These are phyloP conservation scores for Diarsia mendica DNA, from an alignment of 2,888 invertebrate genomes.

Conservation along the genomic window DNA sequence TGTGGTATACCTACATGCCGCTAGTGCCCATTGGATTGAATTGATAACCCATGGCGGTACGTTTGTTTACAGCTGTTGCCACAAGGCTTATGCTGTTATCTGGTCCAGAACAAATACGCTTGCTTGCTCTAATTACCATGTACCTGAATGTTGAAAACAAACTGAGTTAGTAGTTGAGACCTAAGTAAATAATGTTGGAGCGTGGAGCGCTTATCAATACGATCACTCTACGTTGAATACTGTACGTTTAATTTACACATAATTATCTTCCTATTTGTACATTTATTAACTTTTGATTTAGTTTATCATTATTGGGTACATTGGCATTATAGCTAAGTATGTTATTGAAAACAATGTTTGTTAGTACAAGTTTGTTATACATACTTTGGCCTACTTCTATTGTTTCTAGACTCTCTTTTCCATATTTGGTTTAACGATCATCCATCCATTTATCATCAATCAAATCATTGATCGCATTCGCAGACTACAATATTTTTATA, in stretches of 20 bases:
- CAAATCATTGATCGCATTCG: background rate
- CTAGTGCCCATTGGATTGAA: slow-evolving; percentile 21
- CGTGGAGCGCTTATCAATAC: slow-evolving; percentile 41
- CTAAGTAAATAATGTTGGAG: slow-evolving; percentile 45
- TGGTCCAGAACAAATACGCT: slow-evolving; percentile 20
- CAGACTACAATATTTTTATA: background rate
- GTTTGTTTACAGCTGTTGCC: slow-evolving; percentile 22
- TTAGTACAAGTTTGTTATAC: background rate
- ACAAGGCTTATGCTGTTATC: slow-evolving; percentile 21
- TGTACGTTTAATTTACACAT: background rate
- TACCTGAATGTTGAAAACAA: slow-evolving; percentile 35
- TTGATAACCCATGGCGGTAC: slow-evolving; percentile 19
- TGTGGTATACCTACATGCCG: background rate
- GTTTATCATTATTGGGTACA: slow-evolving; percentile 10
- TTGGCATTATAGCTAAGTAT: background rate
- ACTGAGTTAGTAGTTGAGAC: slow-evolving; percentile 4
- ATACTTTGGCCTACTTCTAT: background rate
- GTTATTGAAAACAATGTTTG: slow-evolving; percentile 14
- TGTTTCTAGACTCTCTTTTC: background rate
- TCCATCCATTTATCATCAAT: background rate
- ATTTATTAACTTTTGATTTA: background rate
- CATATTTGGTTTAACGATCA: background rate
- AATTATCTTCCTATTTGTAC: background rate
- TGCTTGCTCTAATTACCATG: slow-evolving; percentile 13
- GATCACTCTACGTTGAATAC: slow-evolving; percentile 13